These are phyloP conservation scores for Heterocephalus glaber DNA, from an alignment of 2,113 vertebrate genomes.

Conservation along the genomic window DNA sequence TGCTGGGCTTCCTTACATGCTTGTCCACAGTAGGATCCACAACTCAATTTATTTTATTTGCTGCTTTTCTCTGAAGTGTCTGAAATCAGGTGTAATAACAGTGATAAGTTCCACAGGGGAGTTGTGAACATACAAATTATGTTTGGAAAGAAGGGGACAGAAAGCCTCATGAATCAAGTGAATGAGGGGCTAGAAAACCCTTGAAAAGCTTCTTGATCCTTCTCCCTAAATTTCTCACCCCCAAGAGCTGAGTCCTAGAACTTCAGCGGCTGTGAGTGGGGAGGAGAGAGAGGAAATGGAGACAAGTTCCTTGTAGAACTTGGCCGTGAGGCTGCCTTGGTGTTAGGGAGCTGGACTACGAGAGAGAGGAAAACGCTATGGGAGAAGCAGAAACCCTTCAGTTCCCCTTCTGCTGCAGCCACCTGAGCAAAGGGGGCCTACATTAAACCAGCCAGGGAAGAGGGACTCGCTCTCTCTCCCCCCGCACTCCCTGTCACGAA, in stretches of 20 bases:
- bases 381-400: background rate
- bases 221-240: background rate
- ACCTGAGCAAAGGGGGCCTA: background rate
- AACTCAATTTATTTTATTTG: background rate
- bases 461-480: background rate
- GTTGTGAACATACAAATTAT: background rate
- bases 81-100: background rate
- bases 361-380: background rate
- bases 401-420: background rate
- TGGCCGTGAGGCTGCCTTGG: background rate
- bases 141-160: background rate
- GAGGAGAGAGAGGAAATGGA: background rate
- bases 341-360: background rate
- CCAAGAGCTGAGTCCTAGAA: background rate
- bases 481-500: background rate
- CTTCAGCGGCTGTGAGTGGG: background rate
- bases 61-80: background rate
- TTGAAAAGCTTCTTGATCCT: background rate
- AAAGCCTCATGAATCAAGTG: background rate
- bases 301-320: too few species aligned
- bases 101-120: background rate
- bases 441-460: background rate
- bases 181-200: background rate
- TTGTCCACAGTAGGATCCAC: background rate
- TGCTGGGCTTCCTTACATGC: background rate